Percentiles rank a stretch among this genome's conserved stretches.
These are phyloP conservation scores for Tortricodes alternella DNA, from an alignment of 2,888 invertebrate species.

Conservation along the genomic window DNA sequence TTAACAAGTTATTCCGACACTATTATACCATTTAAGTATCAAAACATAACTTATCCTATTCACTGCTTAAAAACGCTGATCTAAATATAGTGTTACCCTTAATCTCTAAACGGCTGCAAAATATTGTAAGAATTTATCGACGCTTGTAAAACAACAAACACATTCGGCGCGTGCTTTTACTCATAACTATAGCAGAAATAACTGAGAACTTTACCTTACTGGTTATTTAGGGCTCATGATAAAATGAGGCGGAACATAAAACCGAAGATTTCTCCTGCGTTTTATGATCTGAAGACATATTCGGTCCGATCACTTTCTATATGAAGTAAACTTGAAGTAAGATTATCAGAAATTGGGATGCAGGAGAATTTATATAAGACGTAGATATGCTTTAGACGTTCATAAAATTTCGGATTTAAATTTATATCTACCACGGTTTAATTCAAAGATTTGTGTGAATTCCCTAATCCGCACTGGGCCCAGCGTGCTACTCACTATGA, in stretches of 20 bases:
- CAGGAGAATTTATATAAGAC: too few species aligned
- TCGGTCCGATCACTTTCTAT: neutral
- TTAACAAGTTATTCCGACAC: too few species aligned
- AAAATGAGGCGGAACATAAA: neutral
- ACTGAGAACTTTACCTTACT: neutral
- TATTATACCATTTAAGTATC: too few species aligned
- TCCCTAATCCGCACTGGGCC: too few species aligned
- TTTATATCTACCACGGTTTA: too few species aligned
- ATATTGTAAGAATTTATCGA: neutral
- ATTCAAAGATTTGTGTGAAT: too few species aligned
- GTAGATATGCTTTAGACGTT: too few species aligned
- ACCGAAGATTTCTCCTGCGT: neutral
- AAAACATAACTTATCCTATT: too few species aligned
- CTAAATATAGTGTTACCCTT: neutral
- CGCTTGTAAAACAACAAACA: slow-evolving; percentile 6
- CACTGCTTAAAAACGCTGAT: too few species aligned
- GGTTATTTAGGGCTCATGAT: neutral
- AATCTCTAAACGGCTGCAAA: neutral
- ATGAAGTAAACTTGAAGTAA: neutral
- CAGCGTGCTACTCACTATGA: too few species aligned
- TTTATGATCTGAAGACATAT: neutral
- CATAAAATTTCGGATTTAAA: too few species aligned
- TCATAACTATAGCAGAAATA: slow-evolving; percentile 19
- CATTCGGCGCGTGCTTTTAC: slow-evolving; percentile 8
- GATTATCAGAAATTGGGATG: neutral